Evolutionary conservation across 2,113 vertebrate genomes (phyloP).

Genomic region (Neogobius melanostomus): DNA sequence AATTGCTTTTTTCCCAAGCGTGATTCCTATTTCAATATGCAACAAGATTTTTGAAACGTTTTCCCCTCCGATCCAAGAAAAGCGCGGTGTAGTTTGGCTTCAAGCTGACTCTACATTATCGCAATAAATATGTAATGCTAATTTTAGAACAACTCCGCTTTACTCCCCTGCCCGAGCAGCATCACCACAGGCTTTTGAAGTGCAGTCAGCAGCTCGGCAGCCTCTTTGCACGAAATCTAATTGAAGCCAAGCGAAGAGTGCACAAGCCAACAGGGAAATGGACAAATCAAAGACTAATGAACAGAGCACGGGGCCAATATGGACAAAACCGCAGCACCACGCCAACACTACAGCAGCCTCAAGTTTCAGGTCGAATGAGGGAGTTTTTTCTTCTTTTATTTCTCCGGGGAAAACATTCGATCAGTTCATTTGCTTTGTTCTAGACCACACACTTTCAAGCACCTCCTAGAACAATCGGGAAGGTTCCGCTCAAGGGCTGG

Average conservation of each 20-base stretch:
- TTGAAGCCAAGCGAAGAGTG: constrained; percentile 36
- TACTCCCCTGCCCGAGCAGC: constrained; percentile 16
- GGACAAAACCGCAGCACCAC: constrained; percentile 33
- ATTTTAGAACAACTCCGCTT: constrained; percentile 12
- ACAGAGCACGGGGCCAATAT: constrained; percentile 25
- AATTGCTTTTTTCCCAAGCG: not conserved
- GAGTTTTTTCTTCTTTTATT: not conserved
- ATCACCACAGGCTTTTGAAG: constrained; percentile 30
- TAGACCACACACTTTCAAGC: not conserved
- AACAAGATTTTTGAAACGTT: not conserved
- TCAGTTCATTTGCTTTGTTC: not conserved
- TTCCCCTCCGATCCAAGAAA: not conserved
- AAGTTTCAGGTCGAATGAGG: constrained; percentile 2
- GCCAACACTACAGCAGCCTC: constrained; percentile 14
- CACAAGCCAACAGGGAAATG: constrained; percentile 21
- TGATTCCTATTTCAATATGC: not conserved
- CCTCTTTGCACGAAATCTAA: constrained; percentile 27
- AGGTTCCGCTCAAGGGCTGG: not conserved
- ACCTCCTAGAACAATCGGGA: not conserved
- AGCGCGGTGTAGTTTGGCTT: not conserved
- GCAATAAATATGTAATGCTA: not conserved
- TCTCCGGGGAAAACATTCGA: not conserved
- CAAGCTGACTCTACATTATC: not conserved
- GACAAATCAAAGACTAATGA: constrained; percentile 47
- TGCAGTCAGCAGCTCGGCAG: constrained; percentile 23